Percentiles rank a stretch among this genome's conserved stretches.
phyloP scores from a whole-genome alignment of 2,113 vertebrate genomes.

The Neolamprologus hecqui region DNA sequence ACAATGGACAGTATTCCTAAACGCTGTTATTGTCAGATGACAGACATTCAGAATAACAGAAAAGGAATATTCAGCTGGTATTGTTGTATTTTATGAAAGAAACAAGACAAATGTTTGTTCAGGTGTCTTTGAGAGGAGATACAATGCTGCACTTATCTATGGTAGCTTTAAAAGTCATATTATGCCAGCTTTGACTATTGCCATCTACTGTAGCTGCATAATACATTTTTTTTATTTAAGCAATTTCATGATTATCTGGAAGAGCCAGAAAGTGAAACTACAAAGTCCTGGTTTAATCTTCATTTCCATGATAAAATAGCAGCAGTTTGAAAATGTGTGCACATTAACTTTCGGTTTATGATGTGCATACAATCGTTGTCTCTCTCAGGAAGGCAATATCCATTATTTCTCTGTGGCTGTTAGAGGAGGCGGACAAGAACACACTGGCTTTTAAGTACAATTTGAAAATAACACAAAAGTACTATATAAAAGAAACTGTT shows the following conservation, averaged over 20 bases:
- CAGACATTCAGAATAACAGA: neutral
- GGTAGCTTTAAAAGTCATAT: neutral
- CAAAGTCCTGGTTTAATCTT: neutral
- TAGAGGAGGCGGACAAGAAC: neutral
- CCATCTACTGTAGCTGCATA: neutral
- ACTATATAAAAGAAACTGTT: neutral
- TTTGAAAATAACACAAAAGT: neutral
- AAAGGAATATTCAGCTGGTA: neutral
- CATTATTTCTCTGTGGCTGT: neutral
- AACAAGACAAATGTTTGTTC: neutral
- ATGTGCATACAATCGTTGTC: neutral
- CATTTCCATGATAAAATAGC: neutral
- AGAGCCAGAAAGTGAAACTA: neutral
- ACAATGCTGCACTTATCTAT: neutral
- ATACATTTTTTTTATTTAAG: conserved; percentile 18
- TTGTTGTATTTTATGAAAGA: neutral
- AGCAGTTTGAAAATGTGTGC: neutral
- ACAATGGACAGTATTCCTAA: neutral
- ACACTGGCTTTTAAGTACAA: neutral
- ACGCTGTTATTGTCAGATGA: neutral
- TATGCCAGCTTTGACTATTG: neutral
- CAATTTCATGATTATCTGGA: neutral
- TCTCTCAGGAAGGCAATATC: neutral
- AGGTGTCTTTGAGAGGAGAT: neutral
- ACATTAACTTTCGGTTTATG: neutral